Conservation (phyloP, 2,113 vertebrate genomes). For the Platycercus adscitus region DNA sequence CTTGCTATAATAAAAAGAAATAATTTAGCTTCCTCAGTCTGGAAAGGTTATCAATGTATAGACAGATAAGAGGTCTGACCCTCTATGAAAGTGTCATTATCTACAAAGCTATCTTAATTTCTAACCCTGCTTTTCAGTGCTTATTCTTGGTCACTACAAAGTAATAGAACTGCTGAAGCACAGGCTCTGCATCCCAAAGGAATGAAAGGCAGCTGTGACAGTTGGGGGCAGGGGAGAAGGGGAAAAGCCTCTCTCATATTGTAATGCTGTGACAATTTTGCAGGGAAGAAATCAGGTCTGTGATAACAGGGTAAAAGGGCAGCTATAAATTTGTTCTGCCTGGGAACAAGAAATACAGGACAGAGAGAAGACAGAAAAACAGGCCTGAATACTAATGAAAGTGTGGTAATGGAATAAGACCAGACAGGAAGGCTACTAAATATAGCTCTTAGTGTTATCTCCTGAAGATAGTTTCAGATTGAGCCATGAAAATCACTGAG, state of each 20-base stretch:
- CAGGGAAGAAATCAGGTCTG: neutral
- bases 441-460: neutral
- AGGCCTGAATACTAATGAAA: conserved; percentile 4
- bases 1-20: neutral
- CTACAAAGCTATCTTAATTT: neutral
- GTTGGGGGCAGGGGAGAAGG: neutral
- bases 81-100: neutral
- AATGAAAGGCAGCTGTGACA: neutral
- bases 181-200: rapidly evolving
- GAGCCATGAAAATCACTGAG: neutral
- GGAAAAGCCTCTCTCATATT: neutral
- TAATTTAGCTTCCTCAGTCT: neutral
- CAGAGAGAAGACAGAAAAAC: neutral
- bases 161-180: neutral
- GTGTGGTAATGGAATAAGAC: neutral
- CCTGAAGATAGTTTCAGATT: neutral
- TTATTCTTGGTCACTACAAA: neutral
- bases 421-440: neutral
- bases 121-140: neutral
- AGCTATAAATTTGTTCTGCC: neutral
- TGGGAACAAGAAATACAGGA: neutral
- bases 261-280: neutral
- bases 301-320: neutral
- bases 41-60: neutral
- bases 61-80: neutral